phyloP scores from a whole-genome alignment of 1,140 invertebrate species.

The Rhynchophorus ferrugineus region DNA sequence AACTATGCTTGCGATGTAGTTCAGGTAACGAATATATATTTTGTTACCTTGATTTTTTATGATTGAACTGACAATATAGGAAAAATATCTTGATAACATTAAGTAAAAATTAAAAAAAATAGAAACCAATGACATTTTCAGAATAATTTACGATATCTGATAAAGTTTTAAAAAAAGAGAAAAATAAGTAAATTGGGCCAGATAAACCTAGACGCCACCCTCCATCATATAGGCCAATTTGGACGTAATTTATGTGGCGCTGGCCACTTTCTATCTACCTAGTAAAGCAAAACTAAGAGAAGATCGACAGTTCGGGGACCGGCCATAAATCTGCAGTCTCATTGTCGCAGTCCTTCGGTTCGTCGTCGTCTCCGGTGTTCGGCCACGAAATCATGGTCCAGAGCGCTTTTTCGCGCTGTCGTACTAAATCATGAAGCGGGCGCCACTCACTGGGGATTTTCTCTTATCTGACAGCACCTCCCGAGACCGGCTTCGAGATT shows the following conservation, averaged over 20 bases:
- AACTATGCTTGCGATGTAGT: too few relatives aligned
- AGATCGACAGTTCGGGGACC: slow-evolving; percentile 15
- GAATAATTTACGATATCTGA: too few relatives aligned
- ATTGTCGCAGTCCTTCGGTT: slow-evolving; percentile 12
- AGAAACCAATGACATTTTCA: too few relatives aligned
- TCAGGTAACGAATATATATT: too few relatives aligned
- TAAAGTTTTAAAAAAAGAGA: too few relatives aligned
- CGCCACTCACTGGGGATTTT: slow-evolving; percentile 15
- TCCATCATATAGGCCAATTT: neutral
- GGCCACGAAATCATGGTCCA: slow-evolving; percentile 12
- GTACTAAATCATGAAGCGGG: slow-evolving; percentile 21
- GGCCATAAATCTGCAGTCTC: slow-evolving; percentile 18
- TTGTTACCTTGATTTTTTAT: too few relatives aligned
- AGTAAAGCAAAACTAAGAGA: slow-evolving; percentile 5
- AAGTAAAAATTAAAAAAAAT: too few relatives aligned
- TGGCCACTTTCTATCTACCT: neutral
- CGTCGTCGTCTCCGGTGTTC: slow-evolving; percentile 14
- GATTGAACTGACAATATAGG: too few relatives aligned
- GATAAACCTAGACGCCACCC: too few relatives aligned
- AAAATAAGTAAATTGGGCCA: too few relatives aligned
- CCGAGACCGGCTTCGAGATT: slow-evolving; percentile 7
- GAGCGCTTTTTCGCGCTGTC: slow-evolving; percentile 19
- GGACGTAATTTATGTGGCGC: neutral
- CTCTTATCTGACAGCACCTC: slow-evolving; percentile 17
- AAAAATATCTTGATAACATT: too few relatives aligned